Percentiles rank a stretch among this genome's conserved stretches.
Conservation (phyloP, 1,140 invertebrate genomes). For the Portunus trituberculatus region DNA sequence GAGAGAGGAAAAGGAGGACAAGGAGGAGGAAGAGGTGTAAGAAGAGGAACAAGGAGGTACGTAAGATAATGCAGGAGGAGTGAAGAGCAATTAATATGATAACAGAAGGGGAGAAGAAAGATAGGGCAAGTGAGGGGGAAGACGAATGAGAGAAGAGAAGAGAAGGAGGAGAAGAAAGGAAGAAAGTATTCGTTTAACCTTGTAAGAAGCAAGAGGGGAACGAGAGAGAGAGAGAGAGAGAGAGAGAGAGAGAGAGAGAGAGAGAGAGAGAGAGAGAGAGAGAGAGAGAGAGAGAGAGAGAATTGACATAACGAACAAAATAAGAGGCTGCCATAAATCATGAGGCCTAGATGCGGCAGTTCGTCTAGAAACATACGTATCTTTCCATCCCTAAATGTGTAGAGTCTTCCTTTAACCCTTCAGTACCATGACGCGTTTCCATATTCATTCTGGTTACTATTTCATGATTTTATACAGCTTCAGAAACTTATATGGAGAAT, state of each 20-base stretch:
- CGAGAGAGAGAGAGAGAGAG: neutral
- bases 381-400: too few relatives aligned
- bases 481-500: too few relatives aligned
- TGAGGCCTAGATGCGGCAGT: too few relatives aligned
- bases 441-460: too few relatives aligned
- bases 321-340: too few relatives aligned
- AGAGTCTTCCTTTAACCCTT: too few relatives aligned
- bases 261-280: neutral
- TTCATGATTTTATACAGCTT: too few relatives aligned
- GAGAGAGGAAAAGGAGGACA: neutral
- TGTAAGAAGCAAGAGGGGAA: neutral
- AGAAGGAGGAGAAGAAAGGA: neutral
- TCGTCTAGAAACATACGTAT: too few relatives aligned
- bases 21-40: neutral
- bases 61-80: neutral
- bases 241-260: conserved; percentile 22
- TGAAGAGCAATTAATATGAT: neutral
- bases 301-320: neutral
- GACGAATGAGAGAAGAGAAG: neutral
- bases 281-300: neutral
- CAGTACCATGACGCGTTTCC: too few relatives aligned
- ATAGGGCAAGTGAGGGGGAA: neutral
- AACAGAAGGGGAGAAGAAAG: neutral
- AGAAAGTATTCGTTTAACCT: neutral
- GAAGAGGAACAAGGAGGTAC: neutral